Conservation (phyloP, 2,888 invertebrate genomes). For the Polylopha cassiicola region DNA sequence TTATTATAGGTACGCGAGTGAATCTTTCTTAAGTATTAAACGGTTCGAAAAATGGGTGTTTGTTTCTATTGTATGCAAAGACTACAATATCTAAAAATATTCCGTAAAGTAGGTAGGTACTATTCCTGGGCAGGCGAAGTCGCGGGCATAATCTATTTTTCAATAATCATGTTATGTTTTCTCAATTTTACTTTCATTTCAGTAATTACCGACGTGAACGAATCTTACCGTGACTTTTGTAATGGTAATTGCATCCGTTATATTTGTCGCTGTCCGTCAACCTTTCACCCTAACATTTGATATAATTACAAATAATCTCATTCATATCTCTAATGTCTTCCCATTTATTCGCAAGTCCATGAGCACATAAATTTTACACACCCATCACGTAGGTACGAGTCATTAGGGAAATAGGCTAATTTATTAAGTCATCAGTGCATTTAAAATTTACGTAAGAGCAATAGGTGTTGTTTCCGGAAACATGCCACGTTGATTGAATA, state of each 20-base stretch:
- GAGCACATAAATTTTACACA: constrained; percentile 29
- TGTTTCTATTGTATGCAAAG: too few species aligned
- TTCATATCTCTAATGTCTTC: constrained; percentile 41
- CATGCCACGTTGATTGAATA: too few species aligned
- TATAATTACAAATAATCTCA: constrained; percentile 40
- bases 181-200: too few species aligned
- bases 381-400: constrained; percentile 11
- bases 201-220: constrained; percentile 13
- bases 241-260: constrained; percentile 16
- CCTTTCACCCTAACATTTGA: constrained; percentile 51
- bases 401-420: constrained; percentile 19
- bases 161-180: too few species aligned
- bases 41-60: too few species aligned
- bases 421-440: constrained; percentile 11
- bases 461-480: too few species aligned
- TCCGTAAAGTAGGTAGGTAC: too few species aligned
- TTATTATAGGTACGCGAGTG: too few species aligned
- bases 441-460: not conserved
- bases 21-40: too few species aligned
- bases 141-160: too few species aligned
- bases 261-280: constrained; percentile 27
- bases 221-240: constrained; percentile 10
- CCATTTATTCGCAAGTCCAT: constrained; percentile 42
- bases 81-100: too few species aligned
- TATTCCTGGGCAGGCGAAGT: too few species aligned